Evolutionary conservation across 2,797 vertebrate species (phyloP), one percentile per base, ranked within the genome.

Genomic region (Chaunax sp.): DNA sequence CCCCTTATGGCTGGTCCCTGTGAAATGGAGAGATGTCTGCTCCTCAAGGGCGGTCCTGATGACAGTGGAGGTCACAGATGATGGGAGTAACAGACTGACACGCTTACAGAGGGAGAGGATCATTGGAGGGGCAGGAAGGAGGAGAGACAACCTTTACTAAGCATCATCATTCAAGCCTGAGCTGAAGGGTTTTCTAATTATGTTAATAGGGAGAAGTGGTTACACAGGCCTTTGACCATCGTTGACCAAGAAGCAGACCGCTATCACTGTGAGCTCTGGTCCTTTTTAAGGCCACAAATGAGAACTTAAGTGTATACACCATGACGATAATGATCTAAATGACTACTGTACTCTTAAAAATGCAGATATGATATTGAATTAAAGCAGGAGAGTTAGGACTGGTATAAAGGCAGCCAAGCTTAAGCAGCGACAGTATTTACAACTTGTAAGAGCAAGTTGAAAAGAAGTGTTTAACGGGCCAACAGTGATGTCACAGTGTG

Each of bases 1-100:
- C 83, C 89, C 89, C 89, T 89, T 86, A 89, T 81, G 87, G 84
- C 80, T 82, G 77, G 84, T 86, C 87, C 80, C 89, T 80, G 87
- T 88, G 89, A 92, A 92, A 91, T 81, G 78, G 86, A 90, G 88
- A 92, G 89, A 92, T 91, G 87, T 91, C 79, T 85, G 80, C 82
- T 86, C 77, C 77, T 92, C 89, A 91, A 93, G 92, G 90, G 83
- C 86, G 64, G 82, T 68, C 16, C 76, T 61, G 82, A 86, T 83
- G 84, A 91, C 89, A 88, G 84, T 74, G 74, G 89, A 92, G 91
- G 92, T 91, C 85, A 89, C 71, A 87, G 81, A 86, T 65, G 52
- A 67, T 60, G 84, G 82, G 84, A 85, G 81, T 80, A 85, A 89
- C 88, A 77, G 82, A 83, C 64, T 61, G 75, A 81, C 58, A 75